phyloP scores from a whole-genome alignment of 1,140 invertebrate species.

The Zaprionus camerounensis region DNA sequence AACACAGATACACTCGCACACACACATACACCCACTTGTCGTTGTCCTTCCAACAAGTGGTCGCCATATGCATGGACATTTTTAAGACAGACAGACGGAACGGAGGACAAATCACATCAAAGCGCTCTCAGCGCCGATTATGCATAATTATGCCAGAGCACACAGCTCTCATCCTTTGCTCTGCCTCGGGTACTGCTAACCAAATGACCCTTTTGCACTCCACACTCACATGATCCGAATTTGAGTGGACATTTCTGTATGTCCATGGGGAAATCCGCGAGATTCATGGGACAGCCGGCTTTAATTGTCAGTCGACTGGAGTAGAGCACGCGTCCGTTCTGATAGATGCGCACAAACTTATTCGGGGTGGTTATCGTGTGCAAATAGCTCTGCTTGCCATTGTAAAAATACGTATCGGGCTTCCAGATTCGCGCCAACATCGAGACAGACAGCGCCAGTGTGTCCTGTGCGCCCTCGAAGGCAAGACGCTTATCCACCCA shows the following conservation, averaged over 20 bases:
- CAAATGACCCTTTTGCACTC: conserved; percentile 8
- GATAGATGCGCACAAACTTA: conserved; percentile 93
- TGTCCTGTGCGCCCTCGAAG: conserved; percentile 87
- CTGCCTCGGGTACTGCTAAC: not conserved
- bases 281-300: conserved; percentile 96
- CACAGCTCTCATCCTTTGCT: conserved; percentile 1
- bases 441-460: conserved; percentile 90
- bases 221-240: conserved; percentile 93
- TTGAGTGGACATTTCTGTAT: conserved; percentile 93
- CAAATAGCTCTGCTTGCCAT: conserved; percentile 92
- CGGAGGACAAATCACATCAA: conserved; percentile 62
- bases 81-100: conserved; percentile 19
- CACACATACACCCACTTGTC: not conserved
- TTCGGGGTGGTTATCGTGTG: conserved; percentile 96
- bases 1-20: not conserved
- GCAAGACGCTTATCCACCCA: conserved; percentile 91
- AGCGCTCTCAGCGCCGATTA: conserved; percentile 66
- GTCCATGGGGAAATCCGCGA: conserved; percentile 97
- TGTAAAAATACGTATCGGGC: conserved; percentile 95
- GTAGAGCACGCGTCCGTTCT: conserved; percentile 93
- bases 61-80: conserved; percentile 44
- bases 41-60: conserved; percentile 67
- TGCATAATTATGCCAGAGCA: conserved; percentile 69
- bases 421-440: conserved; percentile 94
- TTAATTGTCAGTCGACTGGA: conserved; percentile 94